Percentiles rank a stretch among this genome's conserved stretches.
These are phyloP conservation scores for Calcarius lapponicus DNA, from an alignment of 2,797 vertebrate genomes.

Conservation along the genomic window DNA sequence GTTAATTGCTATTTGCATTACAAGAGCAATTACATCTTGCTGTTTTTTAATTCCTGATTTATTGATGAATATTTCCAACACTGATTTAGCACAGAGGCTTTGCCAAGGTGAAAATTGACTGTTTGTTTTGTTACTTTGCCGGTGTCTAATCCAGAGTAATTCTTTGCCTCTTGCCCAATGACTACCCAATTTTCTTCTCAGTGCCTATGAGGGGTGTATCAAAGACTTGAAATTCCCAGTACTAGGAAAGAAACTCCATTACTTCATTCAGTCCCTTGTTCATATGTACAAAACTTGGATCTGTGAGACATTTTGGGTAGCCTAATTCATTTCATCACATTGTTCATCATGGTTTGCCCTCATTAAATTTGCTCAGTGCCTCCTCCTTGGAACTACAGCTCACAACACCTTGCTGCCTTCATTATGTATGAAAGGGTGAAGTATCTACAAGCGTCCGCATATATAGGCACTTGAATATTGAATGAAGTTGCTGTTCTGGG, in stretches of 20 bases:
- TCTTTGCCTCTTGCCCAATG: not conserved
- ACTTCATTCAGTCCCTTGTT: not conserved
- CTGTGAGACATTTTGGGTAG: not conserved
- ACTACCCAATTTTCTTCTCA: not conserved
- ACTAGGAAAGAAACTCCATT: not conserved
- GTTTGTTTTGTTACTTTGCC: constrained; percentile 18
- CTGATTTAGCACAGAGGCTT: not conserved
- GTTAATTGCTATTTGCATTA: constrained; percentile 57
- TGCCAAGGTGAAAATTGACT: constrained; percentile 31
- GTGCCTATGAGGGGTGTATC: not conserved
- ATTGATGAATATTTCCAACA: constrained; percentile 45
- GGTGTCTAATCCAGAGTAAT: not conserved
- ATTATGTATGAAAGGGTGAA: not conserved
- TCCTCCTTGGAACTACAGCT: not conserved
- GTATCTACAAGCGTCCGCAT: not conserved
- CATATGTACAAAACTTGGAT: not conserved
- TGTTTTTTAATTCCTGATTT: constrained; percentile 49
- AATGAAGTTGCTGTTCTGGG: not conserved
- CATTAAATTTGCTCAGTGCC: not conserved
- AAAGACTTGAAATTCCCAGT: not conserved
- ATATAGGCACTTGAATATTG: not conserved
- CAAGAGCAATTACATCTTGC: not conserved
- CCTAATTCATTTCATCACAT: not conserved
- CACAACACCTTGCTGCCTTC: not conserved
- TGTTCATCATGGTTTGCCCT: rapidly evolving